Conservation (phyloP, 1,140 invertebrate genomes). For the Elymnias hypermnestra region DNA sequence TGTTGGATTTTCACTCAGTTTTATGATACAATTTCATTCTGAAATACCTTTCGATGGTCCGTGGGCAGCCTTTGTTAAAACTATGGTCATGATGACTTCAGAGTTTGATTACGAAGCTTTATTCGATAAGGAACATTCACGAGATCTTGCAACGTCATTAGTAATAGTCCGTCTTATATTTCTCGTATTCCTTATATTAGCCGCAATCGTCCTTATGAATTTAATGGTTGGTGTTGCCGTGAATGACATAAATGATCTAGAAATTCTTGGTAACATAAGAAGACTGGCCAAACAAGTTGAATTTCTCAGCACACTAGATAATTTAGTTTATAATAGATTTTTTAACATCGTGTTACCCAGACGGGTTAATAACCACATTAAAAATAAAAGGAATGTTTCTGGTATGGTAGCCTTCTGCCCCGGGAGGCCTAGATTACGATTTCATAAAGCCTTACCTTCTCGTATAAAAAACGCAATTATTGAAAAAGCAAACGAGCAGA, state of each 20-base stretch:
- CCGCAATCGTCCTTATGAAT: slow-evolving; percentile 81
- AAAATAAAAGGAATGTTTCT: slow-evolving; percentile 44
- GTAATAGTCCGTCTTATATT: slow-evolving; percentile 76
- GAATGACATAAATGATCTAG: slow-evolving; percentile 78
- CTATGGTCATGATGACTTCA: slow-evolving; percentile 78
- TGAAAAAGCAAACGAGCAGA: slow-evolving; percentile 49
- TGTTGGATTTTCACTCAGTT: slow-evolving; percentile 75
- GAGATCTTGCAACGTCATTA: slow-evolving; percentile 42
- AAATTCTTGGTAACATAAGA: slow-evolving; percentile 72
- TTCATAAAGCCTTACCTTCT: slow-evolving; percentile 44
- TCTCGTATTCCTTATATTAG: slow-evolving; percentile 77
- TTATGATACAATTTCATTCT: slow-evolving; percentile 74
- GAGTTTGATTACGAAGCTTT: slow-evolving; percentile 74
- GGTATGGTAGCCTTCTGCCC: slow-evolving; percentile 40
- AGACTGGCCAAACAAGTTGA: slow-evolving; percentile 67
- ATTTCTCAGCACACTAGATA: slow-evolving; percentile 64
- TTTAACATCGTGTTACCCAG: slow-evolving; percentile 45
- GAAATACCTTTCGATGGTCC: slow-evolving; percentile 65
- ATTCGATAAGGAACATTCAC: slow-evolving; percentile 53
- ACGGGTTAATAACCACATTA: slow-evolving; percentile 38
- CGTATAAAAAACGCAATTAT: slow-evolving; percentile 51
- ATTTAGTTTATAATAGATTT: slow-evolving; percentile 52
- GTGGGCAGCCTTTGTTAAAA: slow-evolving; percentile 72
- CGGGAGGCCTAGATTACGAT: slow-evolving; percentile 47
- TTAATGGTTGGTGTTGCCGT: slow-evolving; percentile 80